Evolutionary conservation across 1,140 invertebrate genomes (phyloP).

Genomic region (Plodia interpunctella): DNA sequence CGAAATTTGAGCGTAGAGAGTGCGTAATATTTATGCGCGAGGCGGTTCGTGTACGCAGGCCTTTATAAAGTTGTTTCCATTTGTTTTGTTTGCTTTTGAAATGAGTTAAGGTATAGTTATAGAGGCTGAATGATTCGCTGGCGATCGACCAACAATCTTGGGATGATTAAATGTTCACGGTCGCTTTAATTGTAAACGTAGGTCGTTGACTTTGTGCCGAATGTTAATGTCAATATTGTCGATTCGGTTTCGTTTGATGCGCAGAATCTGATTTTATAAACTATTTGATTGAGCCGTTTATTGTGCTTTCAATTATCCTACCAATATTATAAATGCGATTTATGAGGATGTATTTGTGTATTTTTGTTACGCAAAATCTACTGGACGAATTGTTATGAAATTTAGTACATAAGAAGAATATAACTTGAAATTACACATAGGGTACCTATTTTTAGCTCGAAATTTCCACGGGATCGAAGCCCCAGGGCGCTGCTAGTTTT

Average conservation of each 20-base stretch:
- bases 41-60: slow-evolving; percentile 23
- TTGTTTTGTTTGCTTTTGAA: slow-evolving; percentile 26
- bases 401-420: too few relatives aligned
- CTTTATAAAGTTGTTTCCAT: slow-evolving; percentile 26
- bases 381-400: too few relatives aligned
- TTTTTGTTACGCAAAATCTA: too few relatives aligned
- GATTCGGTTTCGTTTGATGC: background rate
- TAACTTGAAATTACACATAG: too few relatives aligned
- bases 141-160: slow-evolving; percentile 7
- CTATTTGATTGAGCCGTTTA: too few relatives aligned
- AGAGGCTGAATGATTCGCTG: background rate
- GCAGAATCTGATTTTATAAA: too few relatives aligned
- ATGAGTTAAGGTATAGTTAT: slow-evolving; percentile 12
- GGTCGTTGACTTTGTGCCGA: slow-evolving; percentile 1
- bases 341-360: too few relatives aligned
- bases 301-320: too few relatives aligned
- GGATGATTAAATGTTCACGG: slow-evolving; percentile 7
- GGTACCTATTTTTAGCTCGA: too few relatives aligned
- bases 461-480: too few relatives aligned
- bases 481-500: too few relatives aligned
- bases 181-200: slow-evolving; percentile 7
- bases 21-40: slow-evolving; percentile 61
- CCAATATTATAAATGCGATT: too few relatives aligned
- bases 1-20: slow-evolving; percentile 70
- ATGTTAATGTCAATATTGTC: slow-evolving; percentile 4